Percentiles rank a stretch among this genome's conserved stretches.
Evolutionary conservation across 1,140 invertebrate genomes (phyloP).

Genomic region (Laupala kohalensis): DNA sequence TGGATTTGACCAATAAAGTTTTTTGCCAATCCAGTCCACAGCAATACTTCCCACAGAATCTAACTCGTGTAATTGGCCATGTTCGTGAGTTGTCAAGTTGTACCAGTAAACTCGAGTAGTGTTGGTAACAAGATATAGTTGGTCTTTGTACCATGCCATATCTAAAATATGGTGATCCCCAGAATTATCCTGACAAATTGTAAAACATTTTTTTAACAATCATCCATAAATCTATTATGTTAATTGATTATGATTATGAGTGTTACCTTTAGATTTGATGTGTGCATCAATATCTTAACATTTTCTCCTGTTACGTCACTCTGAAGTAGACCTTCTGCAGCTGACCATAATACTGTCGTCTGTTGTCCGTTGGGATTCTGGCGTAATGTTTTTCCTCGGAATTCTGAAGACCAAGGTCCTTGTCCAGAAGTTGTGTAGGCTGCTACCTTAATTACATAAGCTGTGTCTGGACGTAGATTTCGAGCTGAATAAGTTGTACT

Average conservation of each 20-base stretch:
- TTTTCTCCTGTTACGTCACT: constrained; percentile 62
- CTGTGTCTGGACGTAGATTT: constrained; percentile 53
- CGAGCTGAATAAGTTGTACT: constrained; percentile 47
- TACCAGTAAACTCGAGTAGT: constrained; percentile 54
- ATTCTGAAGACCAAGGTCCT: constrained; percentile 66
- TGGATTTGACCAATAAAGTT: constrained; percentile 80
- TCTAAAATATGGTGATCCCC: constrained; percentile 43
- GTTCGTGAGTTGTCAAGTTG: constrained; percentile 44
- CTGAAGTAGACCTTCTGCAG: constrained; percentile 49
- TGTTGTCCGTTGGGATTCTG: constrained; percentile 29
- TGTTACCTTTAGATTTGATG: constrained; percentile 29
- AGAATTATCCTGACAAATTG: constrained; percentile 1
- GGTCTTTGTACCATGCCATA: constrained; percentile 52
- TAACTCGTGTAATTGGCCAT: constrained; percentile 42
- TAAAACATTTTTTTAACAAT: neutral
- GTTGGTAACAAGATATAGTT: constrained; percentile 59
- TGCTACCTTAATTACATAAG: constrained; percentile 62
- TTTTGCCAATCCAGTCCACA: constrained; percentile 77
- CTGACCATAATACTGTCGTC: constrained; percentile 55
- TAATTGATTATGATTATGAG: neutral
- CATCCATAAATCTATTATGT: neutral
- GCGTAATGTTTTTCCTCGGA: constrained; percentile 49
- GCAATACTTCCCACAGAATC: constrained; percentile 63
- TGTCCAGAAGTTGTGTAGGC: constrained; percentile 60
- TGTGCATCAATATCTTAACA: constrained; percentile 46